Conservation (phyloP, 2,113 vertebrate species). For the Labeo rohita region DNA sequence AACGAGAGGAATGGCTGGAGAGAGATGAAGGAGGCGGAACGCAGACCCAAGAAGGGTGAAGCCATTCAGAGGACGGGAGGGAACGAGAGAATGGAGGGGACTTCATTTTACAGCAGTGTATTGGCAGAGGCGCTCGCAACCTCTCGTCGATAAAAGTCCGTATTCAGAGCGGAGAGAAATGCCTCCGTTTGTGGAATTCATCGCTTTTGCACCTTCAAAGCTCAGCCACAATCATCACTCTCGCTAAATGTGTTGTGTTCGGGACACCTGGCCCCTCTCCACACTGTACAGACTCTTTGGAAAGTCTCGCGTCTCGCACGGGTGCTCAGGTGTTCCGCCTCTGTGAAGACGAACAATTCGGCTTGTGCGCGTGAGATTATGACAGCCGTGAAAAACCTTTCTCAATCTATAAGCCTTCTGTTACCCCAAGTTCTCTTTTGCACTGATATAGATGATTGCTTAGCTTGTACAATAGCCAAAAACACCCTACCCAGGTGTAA, state of each 20-base stretch:
- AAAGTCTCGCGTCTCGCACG: conserved; percentile 21
- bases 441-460: conserved; percentile 43
- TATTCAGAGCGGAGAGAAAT: conserved; percentile 24
- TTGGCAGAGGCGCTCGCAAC: conserved; percentile 31
- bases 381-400: conserved; percentile 37
- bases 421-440: conserved; percentile 24
- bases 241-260: conserved; percentile 46
- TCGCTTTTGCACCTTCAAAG: conserved; percentile 21
- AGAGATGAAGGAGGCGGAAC: conserved; percentile 55
- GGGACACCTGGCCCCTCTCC: conserved; percentile 53
- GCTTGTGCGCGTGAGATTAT: conserved; percentile 37
- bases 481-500: conserved; percentile 33
- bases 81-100: conserved; percentile 50
- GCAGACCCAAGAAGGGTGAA: conserved; percentile 45
- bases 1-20: conserved; percentile 57
- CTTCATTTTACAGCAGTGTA: conserved; percentile 54
- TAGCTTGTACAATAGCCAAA: conserved; percentile 25
- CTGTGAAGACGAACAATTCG: conserved; percentile 54
- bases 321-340: conserved; percentile 47
- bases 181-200: conserved; percentile 13
- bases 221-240: conserved; percentile 33
- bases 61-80: conserved; percentile 47
- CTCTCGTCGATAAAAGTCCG: conserved; percentile 52
- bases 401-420: conserved; percentile 32
- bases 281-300: conserved; percentile 35